Evolutionary conservation across 2,888 invertebrate species (phyloP).

Genomic region (Campopleginae sp.): DNA sequence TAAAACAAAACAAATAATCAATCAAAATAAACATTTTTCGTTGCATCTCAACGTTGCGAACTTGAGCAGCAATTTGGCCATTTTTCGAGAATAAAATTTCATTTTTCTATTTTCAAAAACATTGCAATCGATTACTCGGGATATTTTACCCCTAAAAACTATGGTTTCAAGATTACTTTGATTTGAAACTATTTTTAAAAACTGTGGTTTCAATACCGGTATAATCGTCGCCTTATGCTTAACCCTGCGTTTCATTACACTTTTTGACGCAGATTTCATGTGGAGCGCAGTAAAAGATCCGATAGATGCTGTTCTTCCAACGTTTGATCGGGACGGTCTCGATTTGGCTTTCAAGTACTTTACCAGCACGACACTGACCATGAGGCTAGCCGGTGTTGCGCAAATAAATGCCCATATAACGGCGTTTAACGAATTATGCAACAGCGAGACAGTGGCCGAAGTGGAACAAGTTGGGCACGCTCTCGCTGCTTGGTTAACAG

Average conservation of each 20-base stretch:
- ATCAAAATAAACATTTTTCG: no score
- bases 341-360: slow-evolving; percentile 98
- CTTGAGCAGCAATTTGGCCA: no score
- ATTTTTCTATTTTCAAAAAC: no score
- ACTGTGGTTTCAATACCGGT: not conserved
- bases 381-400: slow-evolving; percentile 96
- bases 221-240: not conserved
- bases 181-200: no score
- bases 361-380: slow-evolving; percentile 96
- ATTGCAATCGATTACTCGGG: no score
- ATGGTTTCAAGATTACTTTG: no score
- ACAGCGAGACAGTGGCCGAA: slow-evolving; percentile 94
- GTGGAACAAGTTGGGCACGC: slow-evolving; percentile 93
- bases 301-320: slow-evolving; percentile 90
- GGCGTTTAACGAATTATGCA: slow-evolving; percentile 95
- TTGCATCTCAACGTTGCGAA: no score
- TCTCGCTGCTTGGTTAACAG: slow-evolving; percentile 94
- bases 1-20: no score
- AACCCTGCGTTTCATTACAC: slow-evolving; percentile 19
- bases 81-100: no score
- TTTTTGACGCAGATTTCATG: slow-evolving; percentile 91
- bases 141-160: no score
- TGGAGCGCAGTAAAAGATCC: slow-evolving; percentile 98
- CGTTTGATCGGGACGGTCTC: slow-evolving; percentile 95
- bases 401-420: slow-evolving; percentile 98